phyloP scores from a whole-genome alignment of 2,113 vertebrate genomes.

The Phasianus colchicus region DNA sequence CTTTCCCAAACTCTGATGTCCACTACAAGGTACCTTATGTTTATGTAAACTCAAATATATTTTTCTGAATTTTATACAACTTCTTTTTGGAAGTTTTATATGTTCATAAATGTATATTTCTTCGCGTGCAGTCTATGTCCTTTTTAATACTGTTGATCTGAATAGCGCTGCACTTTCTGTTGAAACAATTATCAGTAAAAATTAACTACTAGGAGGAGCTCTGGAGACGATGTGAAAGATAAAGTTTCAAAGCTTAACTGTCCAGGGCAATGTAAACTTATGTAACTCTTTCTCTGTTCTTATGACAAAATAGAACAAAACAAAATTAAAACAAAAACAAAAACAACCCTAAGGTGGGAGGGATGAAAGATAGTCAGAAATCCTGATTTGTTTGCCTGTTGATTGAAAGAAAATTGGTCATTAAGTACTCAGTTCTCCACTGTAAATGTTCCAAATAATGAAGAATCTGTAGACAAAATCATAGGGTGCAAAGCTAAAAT shows the following conservation, averaged over 20 bases:
- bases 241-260: not conserved
- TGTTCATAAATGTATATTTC: not conserved
- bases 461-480: slow-evolving; percentile 35
- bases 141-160: not conserved
- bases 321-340: too few species aligned
- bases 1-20: not conserved
- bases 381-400: not conserved
- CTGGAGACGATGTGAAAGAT: not conserved
- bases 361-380: not conserved
- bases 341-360: not conserved
- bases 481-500: not conserved
- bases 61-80: not conserved
- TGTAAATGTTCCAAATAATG: slow-evolving; percentile 32
- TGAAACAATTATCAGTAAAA: not conserved
- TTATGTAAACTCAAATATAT: not conserved
- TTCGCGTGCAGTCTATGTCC: not conserved
- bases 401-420: slow-evolving; percentile 37
- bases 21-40: not conserved
- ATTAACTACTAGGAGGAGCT: not conserved
- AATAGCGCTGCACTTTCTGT: not conserved
- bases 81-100: not conserved
- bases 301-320: not conserved
- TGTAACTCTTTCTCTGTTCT: not conserved
- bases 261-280: not conserved
- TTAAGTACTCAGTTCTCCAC: slow-evolving; percentile 3